phyloP scores from a whole-genome alignment of 2,797 vertebrate species.

The Enoplosus armatus region DNA sequence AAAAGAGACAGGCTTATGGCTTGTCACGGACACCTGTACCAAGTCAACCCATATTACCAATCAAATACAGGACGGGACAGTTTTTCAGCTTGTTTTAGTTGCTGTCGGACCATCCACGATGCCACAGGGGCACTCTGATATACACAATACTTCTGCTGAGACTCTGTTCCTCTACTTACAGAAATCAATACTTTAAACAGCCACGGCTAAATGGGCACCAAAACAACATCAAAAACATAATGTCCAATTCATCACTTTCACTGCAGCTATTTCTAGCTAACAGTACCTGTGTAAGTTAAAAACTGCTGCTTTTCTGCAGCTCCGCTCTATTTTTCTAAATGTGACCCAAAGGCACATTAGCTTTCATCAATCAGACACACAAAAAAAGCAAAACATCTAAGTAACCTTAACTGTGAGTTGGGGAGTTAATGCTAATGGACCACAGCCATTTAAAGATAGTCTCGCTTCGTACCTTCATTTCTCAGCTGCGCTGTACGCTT shows the following conservation, averaged over 20 bases:
- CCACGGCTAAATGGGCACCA: slow-evolving; percentile 9
- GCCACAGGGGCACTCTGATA: slow-evolving; percentile 14
- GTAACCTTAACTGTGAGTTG: slow-evolving; percentile 34
- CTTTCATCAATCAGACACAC: slow-evolving; percentile 62
- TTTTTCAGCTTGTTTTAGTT: slow-evolving; percentile 30
- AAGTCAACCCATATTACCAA: slow-evolving; percentile 10
- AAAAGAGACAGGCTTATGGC: slow-evolving; percentile 12
- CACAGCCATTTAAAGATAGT: slow-evolving; percentile 65
- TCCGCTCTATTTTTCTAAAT: slow-evolving; percentile 48
- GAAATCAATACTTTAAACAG: slow-evolving; percentile 57
- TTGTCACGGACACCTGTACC: slow-evolving; percentile 16
- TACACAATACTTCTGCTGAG: slow-evolving; percentile 24
- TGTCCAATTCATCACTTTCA: slow-evolving; percentile 56
- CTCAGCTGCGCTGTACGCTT: slow-evolving; percentile 50
- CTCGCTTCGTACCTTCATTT: slow-evolving; percentile 50
- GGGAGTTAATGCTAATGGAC: slow-evolving; percentile 61
- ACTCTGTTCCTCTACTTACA: slow-evolving; percentile 29
- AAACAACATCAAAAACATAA: slow-evolving; percentile 48
- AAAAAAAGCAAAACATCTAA: slow-evolving; percentile 29
- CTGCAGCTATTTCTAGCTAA: slow-evolving; percentile 39
- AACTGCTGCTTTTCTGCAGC: slow-evolving; percentile 34
- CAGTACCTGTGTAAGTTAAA: slow-evolving; percentile 46
- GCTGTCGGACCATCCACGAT: neutral
- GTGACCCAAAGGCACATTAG: slow-evolving; percentile 59
- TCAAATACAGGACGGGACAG: neutral